These are phyloP conservation scores for Synaphobranchus kaupii DNA, from an alignment of 2,797 vertebrate genomes.

Conservation along the genomic window DNA sequence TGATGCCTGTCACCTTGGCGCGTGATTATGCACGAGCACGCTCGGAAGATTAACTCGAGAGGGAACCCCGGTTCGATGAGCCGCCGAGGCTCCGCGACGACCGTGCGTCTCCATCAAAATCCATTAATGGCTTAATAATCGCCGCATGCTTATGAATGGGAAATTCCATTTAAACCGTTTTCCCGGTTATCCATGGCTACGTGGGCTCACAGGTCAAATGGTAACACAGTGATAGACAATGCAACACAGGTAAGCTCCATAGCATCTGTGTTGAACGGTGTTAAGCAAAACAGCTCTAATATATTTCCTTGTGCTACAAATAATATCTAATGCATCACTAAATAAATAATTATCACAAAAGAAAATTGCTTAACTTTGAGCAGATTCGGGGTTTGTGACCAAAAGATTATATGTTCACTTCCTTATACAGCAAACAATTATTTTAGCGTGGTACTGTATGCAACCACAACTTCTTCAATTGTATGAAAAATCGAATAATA, in stretches of 20 bases:
- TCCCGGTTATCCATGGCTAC: background rate
- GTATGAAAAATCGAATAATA: background rate
- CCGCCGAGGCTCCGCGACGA: background rate
- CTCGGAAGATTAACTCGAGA: background rate
- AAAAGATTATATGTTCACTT: background rate
- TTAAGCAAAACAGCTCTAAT: background rate
- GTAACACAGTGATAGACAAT: background rate
- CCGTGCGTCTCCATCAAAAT: background rate
- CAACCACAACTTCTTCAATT: background rate
- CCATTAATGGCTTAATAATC: constrained; percentile 12
- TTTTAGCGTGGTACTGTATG: background rate
- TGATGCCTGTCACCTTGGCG: constrained; percentile 9
- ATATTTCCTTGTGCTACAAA: background rate
- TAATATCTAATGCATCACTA: background rate
- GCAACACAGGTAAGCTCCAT: background rate
- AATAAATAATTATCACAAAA: background rate
- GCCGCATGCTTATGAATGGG: background rate
- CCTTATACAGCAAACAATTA: background rate
- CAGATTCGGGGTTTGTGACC: background rate
- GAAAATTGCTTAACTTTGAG: background rate
- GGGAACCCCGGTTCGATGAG: background rate
- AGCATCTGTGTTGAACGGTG: too few relatives aligned
- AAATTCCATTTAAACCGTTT: background rate
- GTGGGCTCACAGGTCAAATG: background rate
- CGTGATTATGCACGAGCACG: background rate